phyloP scores from a whole-genome alignment of 2,888 invertebrate genomes.

The Agrochola circellaris region DNA sequence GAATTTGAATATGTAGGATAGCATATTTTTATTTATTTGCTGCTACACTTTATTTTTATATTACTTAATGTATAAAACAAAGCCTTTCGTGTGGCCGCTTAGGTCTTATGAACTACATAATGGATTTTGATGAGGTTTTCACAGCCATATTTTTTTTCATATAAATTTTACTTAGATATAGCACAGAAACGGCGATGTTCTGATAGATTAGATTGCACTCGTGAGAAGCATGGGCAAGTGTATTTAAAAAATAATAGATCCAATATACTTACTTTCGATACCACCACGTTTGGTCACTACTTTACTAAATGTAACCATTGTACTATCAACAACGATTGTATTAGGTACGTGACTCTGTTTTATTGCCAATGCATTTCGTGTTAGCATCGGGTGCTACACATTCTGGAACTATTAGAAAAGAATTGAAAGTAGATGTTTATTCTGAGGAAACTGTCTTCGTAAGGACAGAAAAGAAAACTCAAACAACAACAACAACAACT shows the following conservation, averaged over 20 bases:
- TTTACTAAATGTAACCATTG: slow-evolving; percentile 15
- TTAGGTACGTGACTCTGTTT: slow-evolving; percentile 43
- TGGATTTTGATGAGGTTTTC: neutral
- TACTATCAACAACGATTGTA: slow-evolving; percentile 36
- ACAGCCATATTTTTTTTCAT: no score
- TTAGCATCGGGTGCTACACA: neutral
- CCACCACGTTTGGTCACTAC: slow-evolving; percentile 27
- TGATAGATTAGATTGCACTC: neutral
- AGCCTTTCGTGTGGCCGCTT: neutral
- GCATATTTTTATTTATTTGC: slow-evolving; percentile 7
- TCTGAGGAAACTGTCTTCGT: neutral
- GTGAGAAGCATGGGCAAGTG: neutral
- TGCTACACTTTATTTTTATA: neutral
- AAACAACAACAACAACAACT: no score
- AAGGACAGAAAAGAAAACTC: no score
- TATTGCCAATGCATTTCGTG: slow-evolving; percentile 41
- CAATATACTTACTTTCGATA: neutral
- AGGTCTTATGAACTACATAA: neutral
- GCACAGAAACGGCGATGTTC: neutral
- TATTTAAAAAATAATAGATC: neutral
- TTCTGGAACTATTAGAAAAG: neutral
- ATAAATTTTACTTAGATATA: neutral
- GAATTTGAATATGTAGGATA: slow-evolving; percentile 46
- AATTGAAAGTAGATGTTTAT: neutral
- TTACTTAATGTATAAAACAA: neutral